phyloP scores from a whole-genome alignment of 2,113 vertebrate genomes.

The Emydura subglobosa region DNA sequence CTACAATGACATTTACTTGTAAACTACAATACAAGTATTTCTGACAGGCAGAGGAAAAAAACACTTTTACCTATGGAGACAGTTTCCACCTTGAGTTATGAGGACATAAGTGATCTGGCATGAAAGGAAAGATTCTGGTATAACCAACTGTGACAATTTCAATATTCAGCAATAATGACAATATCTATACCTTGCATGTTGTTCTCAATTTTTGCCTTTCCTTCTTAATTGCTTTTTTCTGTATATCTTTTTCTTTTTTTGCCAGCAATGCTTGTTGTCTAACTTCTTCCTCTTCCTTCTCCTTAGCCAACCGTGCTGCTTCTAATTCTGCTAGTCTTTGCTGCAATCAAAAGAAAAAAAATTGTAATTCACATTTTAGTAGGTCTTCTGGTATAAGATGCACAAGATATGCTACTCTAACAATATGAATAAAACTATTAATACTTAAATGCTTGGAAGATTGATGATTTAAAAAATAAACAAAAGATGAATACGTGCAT shows the following conservation, averaged over 20 bases:
- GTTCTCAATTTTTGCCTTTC: slow-evolving; percentile 97
- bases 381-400: neutral
- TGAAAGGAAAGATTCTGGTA: neutral
- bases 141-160: neutral
- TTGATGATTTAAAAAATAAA: neutral
- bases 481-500: neutral
- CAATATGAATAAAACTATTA: neutral
- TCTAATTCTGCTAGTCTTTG: slow-evolving; percentile 93
- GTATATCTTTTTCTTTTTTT: slow-evolving; percentile 98
- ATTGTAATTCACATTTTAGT: neutral
- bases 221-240: slow-evolving; percentile 98
- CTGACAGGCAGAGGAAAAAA: neutral
- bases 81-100: neutral
- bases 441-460: neutral
- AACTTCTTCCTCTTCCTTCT: slow-evolving; percentile 95
- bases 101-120: neutral
- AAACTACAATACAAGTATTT: neutral
- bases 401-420: neutral
- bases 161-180: neutral
- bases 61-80: neutral
- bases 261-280: slow-evolving; percentile 89
- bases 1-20: rapidly evolving
- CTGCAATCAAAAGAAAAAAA: slow-evolving; percentile 75
- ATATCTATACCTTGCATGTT: slow-evolving; percentile 89
- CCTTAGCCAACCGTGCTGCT: slow-evolving; percentile 88